phyloP scores from a whole-genome alignment of 2,888 invertebrate genomes.

The Apamea epomidion region DNA sequence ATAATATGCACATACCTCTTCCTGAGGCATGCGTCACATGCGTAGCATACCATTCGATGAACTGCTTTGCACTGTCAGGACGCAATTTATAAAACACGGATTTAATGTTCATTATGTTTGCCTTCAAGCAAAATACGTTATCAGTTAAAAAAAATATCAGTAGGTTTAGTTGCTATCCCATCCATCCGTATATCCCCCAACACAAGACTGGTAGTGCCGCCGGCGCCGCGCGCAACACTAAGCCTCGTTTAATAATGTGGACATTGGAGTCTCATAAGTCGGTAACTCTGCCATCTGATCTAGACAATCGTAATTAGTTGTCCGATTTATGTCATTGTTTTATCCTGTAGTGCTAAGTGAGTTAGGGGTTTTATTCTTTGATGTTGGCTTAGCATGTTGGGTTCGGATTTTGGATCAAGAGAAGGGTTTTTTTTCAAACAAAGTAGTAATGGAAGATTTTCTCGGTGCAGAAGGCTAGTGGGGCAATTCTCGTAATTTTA shows the following conservation, averaged over 20 bases:
- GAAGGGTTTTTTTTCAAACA: neutral
- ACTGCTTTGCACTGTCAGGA: neutral
- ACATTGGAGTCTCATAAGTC: conserved; percentile 78
- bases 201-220: conserved; percentile 69
- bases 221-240: conserved; percentile 71
- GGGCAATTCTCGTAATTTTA: neutral
- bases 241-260: conserved; percentile 81
- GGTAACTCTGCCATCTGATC: conserved; percentile 67
- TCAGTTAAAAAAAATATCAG: neutral
- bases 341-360: neutral
- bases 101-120: neutral
- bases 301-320: conserved; percentile 59
- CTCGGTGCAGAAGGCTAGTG: too few relatives aligned
- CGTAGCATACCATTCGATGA: neutral
- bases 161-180: neutral
- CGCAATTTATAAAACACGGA: neutral
- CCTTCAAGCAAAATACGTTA: neutral
- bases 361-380: neutral
- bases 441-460: too few relatives aligned
- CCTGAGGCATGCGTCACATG: neutral
- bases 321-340: conserved; percentile 41
- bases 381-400: neutral
- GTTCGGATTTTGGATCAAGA: neutral
- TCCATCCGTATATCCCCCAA: conserved; percentile 13
- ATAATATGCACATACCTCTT: too few relatives aligned